Evolutionary conservation across 2,113 vertebrate species (phyloP), one percentile per base, ranked within the genome.

Genomic region (Cranoglanis bouderius): DNA sequence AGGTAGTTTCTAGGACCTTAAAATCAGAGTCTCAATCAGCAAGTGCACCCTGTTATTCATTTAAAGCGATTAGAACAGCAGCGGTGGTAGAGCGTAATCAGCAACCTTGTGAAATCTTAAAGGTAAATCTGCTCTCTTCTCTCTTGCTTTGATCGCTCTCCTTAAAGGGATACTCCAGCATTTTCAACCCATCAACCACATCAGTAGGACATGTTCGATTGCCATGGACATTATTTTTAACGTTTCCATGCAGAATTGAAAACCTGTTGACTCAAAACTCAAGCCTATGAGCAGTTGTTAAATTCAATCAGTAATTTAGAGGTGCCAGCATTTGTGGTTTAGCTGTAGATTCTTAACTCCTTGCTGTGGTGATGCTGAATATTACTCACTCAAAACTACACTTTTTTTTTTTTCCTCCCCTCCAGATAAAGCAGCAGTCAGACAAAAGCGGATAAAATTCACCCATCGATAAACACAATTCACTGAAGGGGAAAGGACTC

Each of bases 81-180:
- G 40, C 40, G 24, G 18, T 67, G 75, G 35, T 82, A 21, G 86
- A 67, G 43, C n/a, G 21, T 51, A 53, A 67, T 24, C 75, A 67
- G 75, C 46, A n/a, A 10, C 40, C 49, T 88, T 59, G 85, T 59
- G 35, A 61, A 77, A 77, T 46, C 35, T 14, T 24, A 26, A 40
- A 59, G 80, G 49, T 65, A 38, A 53, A 84, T n/a, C 87, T 83
- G 53, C 40, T 8, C 77, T 57, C 21, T 38, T 32, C 21, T 72
- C 55, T 80, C 67, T 40, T 35, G n/a, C 85, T 90, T 86, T 83
- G 70, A 53, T 61, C 86, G 46, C 72, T 67, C 77, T 81, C 59
- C 85, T 77, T 59, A 51, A 82, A 82, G 80, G 80, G 53, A 57
- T 24, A 82, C 32, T 57, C 80, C n/a, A 38, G 53, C n/a, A 55